A percentile compares a stretch with the other conserved stretches of the same genome.
These are phyloP conservation scores for Ichneumon xanthorius DNA, from an alignment of 2,888 invertebrate genomes.

Conservation along the genomic window DNA sequence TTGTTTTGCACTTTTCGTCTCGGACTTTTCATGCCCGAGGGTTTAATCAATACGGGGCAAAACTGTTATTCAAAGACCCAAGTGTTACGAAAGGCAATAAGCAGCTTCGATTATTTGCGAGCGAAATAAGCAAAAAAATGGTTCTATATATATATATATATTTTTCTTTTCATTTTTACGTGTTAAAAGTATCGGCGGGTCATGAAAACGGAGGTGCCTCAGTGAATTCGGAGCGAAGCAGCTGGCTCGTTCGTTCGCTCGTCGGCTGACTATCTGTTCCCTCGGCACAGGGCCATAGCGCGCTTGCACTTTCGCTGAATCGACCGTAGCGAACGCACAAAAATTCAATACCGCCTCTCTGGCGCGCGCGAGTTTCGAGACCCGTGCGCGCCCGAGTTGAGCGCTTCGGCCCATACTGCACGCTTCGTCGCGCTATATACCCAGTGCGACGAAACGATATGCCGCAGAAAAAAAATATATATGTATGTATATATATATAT, in stretches of 20 bases:
- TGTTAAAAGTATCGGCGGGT: not conserved
- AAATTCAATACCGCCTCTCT: slow-evolving; percentile 82
- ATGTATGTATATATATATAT: not conserved
- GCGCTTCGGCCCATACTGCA: slow-evolving; percentile 76
- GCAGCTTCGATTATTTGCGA: no score
- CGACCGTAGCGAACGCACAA: slow-evolving; percentile 83
- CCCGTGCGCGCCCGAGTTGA: slow-evolving; percentile 40
- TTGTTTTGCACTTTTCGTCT: no score
- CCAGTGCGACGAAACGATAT: slow-evolving; percentile 80
- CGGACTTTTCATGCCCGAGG: no score
- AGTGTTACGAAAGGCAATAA: no score
- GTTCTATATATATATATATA: not conserved
- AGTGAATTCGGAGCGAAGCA: slow-evolving; percentile 60
- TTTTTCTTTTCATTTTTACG: slow-evolving; percentile 11
- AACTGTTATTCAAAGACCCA: no score
- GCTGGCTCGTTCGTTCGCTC: slow-evolving; percentile 70
- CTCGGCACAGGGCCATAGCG: slow-evolving; percentile 63
- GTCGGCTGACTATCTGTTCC: slow-evolving; percentile 45
- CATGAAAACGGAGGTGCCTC: slow-evolving; percentile 43
- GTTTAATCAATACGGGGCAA: no score
- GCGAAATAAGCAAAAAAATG: no score
- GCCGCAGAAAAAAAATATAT: slow-evolving; percentile 53
- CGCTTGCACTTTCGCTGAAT: slow-evolving; percentile 83
- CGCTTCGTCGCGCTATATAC: slow-evolving; percentile 78
- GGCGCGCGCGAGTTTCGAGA: slow-evolving; percentile 71